Percentiles rank a stretch among this genome's conserved stretches.
Conservation (phyloP, 2,797 vertebrate genomes). For the Pristis pectinata region DNA sequence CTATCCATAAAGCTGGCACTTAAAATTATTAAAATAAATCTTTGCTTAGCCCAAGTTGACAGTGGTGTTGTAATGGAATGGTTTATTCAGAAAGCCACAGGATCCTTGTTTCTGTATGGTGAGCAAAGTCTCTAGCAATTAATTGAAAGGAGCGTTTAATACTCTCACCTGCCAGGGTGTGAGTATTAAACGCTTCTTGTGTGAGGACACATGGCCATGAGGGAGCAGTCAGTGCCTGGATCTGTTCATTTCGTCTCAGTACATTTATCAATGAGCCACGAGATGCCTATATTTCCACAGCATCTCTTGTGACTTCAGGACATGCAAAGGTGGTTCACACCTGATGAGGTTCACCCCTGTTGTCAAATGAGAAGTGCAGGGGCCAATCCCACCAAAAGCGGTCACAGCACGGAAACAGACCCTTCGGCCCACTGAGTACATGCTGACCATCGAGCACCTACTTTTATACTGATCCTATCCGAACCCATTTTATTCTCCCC, state of each 20-base stretch:
- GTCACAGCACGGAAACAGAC: no score
- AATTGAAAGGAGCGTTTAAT: not conserved
- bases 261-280: not conserved
- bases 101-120: not conserved
- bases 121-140: not conserved
- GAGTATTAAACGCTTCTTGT: no score
- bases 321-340: no score
- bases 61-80: not conserved
- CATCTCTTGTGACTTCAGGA: no score
- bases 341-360: no score
- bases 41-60: not conserved
- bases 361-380: no score
- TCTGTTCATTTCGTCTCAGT: not conserved
- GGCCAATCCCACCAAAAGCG: no score
- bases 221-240: not conserved
- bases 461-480: no score
- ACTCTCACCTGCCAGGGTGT: not conserved
- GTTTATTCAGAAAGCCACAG: not conserved
- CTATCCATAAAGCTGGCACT: not conserved
- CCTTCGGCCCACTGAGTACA: no score
- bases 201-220: not conserved
- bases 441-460: no score
- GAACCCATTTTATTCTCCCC: no score
- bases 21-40: not conserved
- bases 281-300: not conserved